Base-by-base conservation (phyloP, 2,888 invertebrate genomes). In the Chrysolina haemoptera region DNA sequence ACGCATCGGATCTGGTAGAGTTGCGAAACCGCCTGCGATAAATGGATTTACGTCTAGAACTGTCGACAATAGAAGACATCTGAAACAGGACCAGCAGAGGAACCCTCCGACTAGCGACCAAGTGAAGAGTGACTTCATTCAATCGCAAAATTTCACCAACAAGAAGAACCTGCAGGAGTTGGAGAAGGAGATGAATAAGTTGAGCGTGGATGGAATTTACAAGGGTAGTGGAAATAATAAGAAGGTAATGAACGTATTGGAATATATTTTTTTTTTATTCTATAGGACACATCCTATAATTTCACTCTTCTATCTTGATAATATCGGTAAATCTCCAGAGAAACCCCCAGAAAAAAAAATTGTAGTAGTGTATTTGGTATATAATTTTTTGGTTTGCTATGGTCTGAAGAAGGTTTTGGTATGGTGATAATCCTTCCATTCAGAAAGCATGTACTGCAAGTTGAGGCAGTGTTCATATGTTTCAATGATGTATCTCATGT, bases 11-110 rank as follows among this genome's bases (percentile, higher is more conserved):
- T 73, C 79, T 11, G 76, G 76, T 48, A 75, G 79, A 20, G 67
- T 85, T 40, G 73, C 80, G 6, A 87, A 86, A 77, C 84, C 85
- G 5, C 84, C 87, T 22, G 87, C 87, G 71, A 86, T 86, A 75
- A 81, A 82, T 71, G 88, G 88, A 16, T 88, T 88, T 74, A 88
- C 87, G 16, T 84, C 86, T 9, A 87, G 86, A 76, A 83, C 83
- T 10, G 81, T 85, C 11, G 84, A 85, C 69, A 82, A 80, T 63
- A 79, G 85, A 69, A 82, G 82, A 65, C 80, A 85, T 12, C 11
- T 53, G 20, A 82, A 83, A 67, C 83, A 82, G 68, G 79, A 81
- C 4, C 53, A 22, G 16, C 65, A 59, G 64, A 68, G 71, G 12
- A 64, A 74, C 11, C 48, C 68, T 27, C 75, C 75, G 5, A 43